Evolutionary conservation across 2,113 vertebrate species (phyloP), one percentile per base, ranked within the genome.

Genomic region (Thomomys bottae): DNA sequence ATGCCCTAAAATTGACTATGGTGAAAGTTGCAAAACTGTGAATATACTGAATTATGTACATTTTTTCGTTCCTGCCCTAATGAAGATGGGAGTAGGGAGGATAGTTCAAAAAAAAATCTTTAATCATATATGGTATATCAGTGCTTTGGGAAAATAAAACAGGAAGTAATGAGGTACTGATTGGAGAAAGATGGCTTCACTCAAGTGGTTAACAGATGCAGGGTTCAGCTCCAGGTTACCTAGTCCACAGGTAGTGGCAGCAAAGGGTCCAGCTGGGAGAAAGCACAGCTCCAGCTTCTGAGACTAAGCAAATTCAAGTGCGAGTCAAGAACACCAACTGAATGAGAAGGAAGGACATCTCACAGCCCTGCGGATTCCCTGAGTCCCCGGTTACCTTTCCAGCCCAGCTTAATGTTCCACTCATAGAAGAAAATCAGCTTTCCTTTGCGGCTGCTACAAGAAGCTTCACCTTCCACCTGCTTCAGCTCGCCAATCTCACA

Each of bases 371-470:
- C 45, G 49, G 6, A 36, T 7, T 2, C 4, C 42, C n/a, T 2
- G 64, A 54, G 11, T 10, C 8, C 1, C 34, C 21, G 0, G 4
- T 89, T 92, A 97, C 97, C 97, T 97, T 59, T 97, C 97, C 98
- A 97, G 92, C 87, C n/a, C n/a, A 97, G 94, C 59, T 82, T 94
- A 91, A 98, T 95, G 94, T 96, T 95, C 97, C 97, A 97, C 78
- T 98, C 97, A 45, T 97, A 98, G 96, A 98, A 98, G 96, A 98
- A 95, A 92, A 98, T 97, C 75, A 97, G 97, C 6, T 97, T 97
- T 71, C 98, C 97, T 34, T 97, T 97, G 80, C 93, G 93, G 95
- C 96, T 97, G 95, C 81, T 98, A 93, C 97, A 98, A 66, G 97
- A 97, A 86, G 97, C 97, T 83, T 98, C 97, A 0, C 97, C 97